Base-by-base conservation (phyloP, 2,888 invertebrate genomes). In the Eristalis pertinax region DNA sequence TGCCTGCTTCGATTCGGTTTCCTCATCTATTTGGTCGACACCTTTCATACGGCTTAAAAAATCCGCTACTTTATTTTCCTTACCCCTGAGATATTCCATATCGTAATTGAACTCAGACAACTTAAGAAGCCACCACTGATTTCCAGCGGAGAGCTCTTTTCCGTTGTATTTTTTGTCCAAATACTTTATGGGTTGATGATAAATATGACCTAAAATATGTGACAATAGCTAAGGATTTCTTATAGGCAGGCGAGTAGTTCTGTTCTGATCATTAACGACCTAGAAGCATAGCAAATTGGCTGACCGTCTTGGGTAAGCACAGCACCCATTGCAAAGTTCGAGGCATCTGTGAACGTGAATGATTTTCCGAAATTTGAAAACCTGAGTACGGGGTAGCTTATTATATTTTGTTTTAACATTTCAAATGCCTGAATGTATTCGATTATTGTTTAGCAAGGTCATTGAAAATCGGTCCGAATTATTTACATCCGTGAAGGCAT, bases 31-130 rank as follows among this genome's bases (percentile, higher is more conserved):
- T n/a, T n/a, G n/a, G n/a, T n/a, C n/a, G n/a, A n/a, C n/a, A 22
- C 43, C 41, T 70, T 75, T 63, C 29, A 84, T 41, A 63, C 78
- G 77, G 62, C 88, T 88, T 62, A 84, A 60, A 63, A 81, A 84
- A 72, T 88, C 88, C 19, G 78, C 84, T 7, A 84, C 76, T 43
- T 62, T 80, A 41, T 88, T 84, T 29, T 84, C 77, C 35, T 77
- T 88, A 7, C 70, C 74, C 63, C 69, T 56, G 19, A 87, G 13
- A 58, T 81, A 84, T 35, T 81, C 67, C 1, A 83, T 83, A n/a
- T 83, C 83, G 26, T 60, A 83, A 13, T 79, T 29, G 22, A 68
- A 87, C 24, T 84, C 73, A 19, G 68, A 77, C 24, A 83, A n/a
- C n/a, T n/a, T n/a, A n/a, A n/a, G n/a, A n/a, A n/a, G n/a, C n/a